Evolutionary conservation across 2,797 vertebrate genomes (phyloP), one percentile per base, ranked within the genome.

Genomic region (Sebastes taczanowskii): DNA sequence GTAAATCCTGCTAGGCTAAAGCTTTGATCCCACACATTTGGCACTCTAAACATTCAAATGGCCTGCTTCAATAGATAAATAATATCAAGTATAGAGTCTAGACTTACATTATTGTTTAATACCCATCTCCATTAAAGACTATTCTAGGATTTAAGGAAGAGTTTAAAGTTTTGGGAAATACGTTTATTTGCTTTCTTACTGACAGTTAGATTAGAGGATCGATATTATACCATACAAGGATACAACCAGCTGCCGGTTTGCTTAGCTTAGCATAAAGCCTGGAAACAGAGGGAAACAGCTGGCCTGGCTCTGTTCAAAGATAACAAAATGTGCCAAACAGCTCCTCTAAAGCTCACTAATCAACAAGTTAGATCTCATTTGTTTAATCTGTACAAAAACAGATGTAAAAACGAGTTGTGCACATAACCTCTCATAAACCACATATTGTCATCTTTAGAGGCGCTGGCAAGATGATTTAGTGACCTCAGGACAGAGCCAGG

Each of bases 21-120:
- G 80, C 77, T 86, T 71, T 78, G 74, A 80, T 77, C 63, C 62
- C 56, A 88, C 78, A 83, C 59, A 58, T 94, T 92, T 92, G 90
- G 90, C 90, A 91, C 89, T 78, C 58, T 6, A 66, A 78, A 75
- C 77, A 74, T 76, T 74, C 62, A 76, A 65, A 83, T 38, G 46
- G 74, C 60, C 55, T 22, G 60, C 7, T 56, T 60, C 65, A 64
- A 53, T 4, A 34, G 53, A 88, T 77, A 64, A 38, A 81, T 58
- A 70, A 35, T 6, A 69, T 63, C 11, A 53, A 35, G 11, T 42
- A 16, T 20, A 72, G 27, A 69, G 71, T 11, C 62, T 38, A 3
- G 3, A 61, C 52, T 64, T 35, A 2, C 34, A 34, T 30, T 30
- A 20, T 13, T 14, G 11, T 25, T 61, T 63, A 59, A 80, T 7